Evolutionary conservation across 1,140 invertebrate species (phyloP), one percentile per base, ranked within the genome.

Genomic region (Drosophila asahinai): DNA sequence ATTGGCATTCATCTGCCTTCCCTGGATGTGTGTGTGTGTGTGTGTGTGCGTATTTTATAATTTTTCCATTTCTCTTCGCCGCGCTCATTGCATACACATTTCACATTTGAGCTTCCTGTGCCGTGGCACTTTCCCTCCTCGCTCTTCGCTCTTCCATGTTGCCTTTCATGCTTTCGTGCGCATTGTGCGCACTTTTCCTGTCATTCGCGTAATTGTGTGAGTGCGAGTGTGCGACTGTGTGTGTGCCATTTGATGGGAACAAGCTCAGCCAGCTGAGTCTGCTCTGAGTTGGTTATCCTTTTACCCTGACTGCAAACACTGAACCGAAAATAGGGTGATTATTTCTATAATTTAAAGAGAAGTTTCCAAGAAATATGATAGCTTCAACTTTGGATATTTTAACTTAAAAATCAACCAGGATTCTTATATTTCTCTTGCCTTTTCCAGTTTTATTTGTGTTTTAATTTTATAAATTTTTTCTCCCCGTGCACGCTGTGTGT

Each of bases 141-240:
- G 25, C 25, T 19, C 47, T 43, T 47, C 40, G 38, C 40, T 60
- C 58, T 30, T 27, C 58, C 40, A 43, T 61, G 71, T 73, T 73
- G 75, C 81, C 80, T 89, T 87, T 86, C 82, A 86, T 79, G 83
- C 80, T 72, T 83, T 87, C 73, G 71, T 87, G 84, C 83, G 84
- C 73, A 89, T 89, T 87, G 73, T 87, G 73, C 74, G 77, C 84
- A 83, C 84, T 89, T 79, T 87, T 89, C 81, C 84, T 87, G 84
- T 84, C 84, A 89, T 84, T 87, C 84, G 84, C 65, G 77, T 89
- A 83, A 89, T 89, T 87, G 84, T 89, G 49, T 76, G 77, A 49
- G 66, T 84, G 40, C 54, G 15, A 30, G 33, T 58, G 58, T 42
- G 58, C 49, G 30, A 42, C 27, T 43, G 48, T 64, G 60, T 30